Conservation (phyloP, 2,888 invertebrate species). For the Odontothrips loti region DNA sequence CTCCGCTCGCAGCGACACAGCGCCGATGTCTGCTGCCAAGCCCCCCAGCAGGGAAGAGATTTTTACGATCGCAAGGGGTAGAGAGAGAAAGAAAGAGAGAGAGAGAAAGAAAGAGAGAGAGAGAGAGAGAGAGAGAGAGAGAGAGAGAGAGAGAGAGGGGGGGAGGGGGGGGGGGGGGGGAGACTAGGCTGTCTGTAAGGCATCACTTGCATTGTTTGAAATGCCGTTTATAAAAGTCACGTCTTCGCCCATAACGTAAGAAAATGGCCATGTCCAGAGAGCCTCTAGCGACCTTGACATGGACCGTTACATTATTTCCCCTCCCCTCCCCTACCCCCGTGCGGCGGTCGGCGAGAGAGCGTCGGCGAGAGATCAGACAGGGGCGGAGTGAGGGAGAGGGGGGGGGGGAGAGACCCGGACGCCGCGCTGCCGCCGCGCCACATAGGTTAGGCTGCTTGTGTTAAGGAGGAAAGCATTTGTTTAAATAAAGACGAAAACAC, state of each 20-base stretch:
- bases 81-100: background rate
- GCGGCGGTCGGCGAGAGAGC: background rate
- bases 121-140: slow-evolving; percentile 9
- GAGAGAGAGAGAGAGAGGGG: background rate
- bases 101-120: background rate
- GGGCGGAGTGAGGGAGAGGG: background rate
- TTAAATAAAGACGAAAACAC: no score
- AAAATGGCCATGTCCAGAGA: background rate
- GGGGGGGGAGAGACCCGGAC: no score
- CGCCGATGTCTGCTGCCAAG: no score
- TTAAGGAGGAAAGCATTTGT: no score
- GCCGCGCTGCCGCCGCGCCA: no score
- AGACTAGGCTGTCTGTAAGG: no score
- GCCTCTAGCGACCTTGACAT: background rate
- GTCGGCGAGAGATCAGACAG: background rate
- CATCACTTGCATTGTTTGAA: background rate
- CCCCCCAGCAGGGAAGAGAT: no score
- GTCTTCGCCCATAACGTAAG: slow-evolving; percentile 8
- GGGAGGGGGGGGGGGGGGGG: background rate
- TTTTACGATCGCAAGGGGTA: background rate
- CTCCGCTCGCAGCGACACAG: no score
- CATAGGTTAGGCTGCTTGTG: no score
- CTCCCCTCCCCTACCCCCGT: background rate
- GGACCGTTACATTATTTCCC: background rate
- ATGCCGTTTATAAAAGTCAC: slow-evolving; percentile 6